Evolutionary conservation across 2,797 vertebrate species (phyloP), one percentile per base, ranked within the genome.

Genomic region (Staurois parvus): DNA sequence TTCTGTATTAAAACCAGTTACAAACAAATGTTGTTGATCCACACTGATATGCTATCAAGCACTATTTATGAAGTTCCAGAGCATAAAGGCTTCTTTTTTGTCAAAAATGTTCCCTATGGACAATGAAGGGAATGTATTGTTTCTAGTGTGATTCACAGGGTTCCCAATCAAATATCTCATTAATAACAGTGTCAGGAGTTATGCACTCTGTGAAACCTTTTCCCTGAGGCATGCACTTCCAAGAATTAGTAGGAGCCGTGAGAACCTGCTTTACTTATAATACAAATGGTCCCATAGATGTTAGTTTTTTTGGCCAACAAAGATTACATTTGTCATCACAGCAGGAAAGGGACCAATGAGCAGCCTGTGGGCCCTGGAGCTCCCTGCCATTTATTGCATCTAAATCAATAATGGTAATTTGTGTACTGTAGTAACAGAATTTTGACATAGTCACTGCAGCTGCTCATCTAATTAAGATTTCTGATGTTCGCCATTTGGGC

Each of bases 101-200:
- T 84, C 62, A 67, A 64, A 66, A 76, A 30, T 45, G 79, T 45
- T 73, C 59, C 83, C 76, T 26, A 30, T 72, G 68, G 76, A 73
- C 76, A 24, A 7, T 34, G 37, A n/a, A 6, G 72, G 24, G 76
- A 79, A 73, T 62, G 34, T 48, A 84, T 85, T 79, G 67, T 85
- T 79, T 66, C 37, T 79, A 21, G 34, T 48, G 69, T 84, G 76
- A 84, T 79, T 85, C 83, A 73, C 68, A 79, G 30, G 52, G 34
- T 72, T 52, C 68, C 75, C 29, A 66, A 79, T 84, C 76, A 73
- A 48, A 79, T 24, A 26, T 73, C 52, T 64, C 37, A 66, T 85
- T 79, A 85, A 73, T 85, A 74, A 79, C 42, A 48, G 40, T 79
- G 52, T 76, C 56, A 66, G 68, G 52, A 73, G 76, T 73, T 42